A percentile compares a stretch with the other conserved stretches of the same genome.
phyloP scores from a whole-genome alignment of 2,888 invertebrate genomes.

The Mimachlamys varia region DNA sequence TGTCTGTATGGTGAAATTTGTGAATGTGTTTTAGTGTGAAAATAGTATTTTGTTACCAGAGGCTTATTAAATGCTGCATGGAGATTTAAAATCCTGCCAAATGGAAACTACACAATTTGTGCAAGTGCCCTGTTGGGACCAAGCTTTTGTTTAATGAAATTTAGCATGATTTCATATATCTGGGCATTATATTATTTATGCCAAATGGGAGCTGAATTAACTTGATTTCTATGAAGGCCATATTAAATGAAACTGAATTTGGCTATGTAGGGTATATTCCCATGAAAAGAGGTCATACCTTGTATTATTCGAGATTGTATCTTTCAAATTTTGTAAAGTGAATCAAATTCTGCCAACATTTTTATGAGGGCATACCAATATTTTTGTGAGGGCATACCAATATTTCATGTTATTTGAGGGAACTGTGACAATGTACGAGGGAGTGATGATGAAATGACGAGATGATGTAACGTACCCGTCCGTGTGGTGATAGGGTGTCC shows the following conservation, averaged over 20 bases:
- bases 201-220: too few relatives aligned
- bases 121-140: not conserved
- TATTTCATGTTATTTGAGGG: not conserved
- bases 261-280: too few relatives aligned
- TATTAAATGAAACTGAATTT: too few relatives aligned
- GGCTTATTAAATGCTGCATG: not conserved
- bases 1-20: too few relatives aligned
- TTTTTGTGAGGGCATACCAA: not conserved
- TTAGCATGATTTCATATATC: too few relatives aligned
- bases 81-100: too few relatives aligned
- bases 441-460: not conserved
- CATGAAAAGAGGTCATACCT: not conserved
- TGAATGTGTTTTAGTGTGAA: too few relatives aligned
- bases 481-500: slow-evolving; percentile 68
- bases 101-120: too few relatives aligned
- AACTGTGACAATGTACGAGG: not conserved
- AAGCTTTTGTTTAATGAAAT: not conserved
- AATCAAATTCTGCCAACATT: not conserved
- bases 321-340: not conserved
- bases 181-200: too few relatives aligned
- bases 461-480: slow-evolving; percentile 49
- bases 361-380: not conserved
- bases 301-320: not conserved
- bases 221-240: too few relatives aligned
- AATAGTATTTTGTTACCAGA: too few relatives aligned